Conservation (phyloP, 2,888 invertebrate species). For the Trichogramma dendrolimi region DNA sequence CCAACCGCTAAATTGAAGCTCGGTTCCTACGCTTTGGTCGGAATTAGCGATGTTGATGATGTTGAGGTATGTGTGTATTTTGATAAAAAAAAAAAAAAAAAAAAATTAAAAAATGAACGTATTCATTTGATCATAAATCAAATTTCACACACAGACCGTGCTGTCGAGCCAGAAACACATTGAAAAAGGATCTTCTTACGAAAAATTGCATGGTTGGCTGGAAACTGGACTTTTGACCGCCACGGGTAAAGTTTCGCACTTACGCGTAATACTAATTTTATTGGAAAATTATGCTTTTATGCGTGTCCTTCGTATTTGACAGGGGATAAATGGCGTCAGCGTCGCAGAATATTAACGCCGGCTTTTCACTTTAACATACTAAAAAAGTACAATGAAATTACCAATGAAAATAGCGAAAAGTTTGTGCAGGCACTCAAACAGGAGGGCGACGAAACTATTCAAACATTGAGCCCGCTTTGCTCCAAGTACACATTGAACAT, state of each 20-base stretch:
- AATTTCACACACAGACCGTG: neutral
- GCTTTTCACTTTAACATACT: slow-evolving; percentile 29
- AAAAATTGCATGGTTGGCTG: slow-evolving; percentile 13
- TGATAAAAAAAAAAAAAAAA: neutral
- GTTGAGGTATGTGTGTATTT: slow-evolving; percentile 34
- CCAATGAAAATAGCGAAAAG: slow-evolving; percentile 22
- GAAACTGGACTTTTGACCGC: slow-evolving; percentile 24
- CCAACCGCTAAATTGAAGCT: slow-evolving; percentile 37
- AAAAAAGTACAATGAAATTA: slow-evolving; percentile 28
- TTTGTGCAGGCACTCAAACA: slow-evolving; percentile 20
- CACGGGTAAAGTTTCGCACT: neutral
- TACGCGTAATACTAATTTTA: too few species aligned
- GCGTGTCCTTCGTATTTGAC: neutral
- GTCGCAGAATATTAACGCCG: slow-evolving; percentile 30
- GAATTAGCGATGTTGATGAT: slow-evolving; percentile 41
- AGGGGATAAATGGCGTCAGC: slow-evolving; percentile 28
- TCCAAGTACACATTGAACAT: slow-evolving; percentile 29
- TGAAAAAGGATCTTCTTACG: slow-evolving; percentile 20
- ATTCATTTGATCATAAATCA: neutral
- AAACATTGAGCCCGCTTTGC: slow-evolving; percentile 24
- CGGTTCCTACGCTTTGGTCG: slow-evolving; percentile 24
- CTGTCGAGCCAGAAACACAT: slow-evolving; percentile 11
- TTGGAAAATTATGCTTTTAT: neutral
- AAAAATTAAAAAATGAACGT: neutral
- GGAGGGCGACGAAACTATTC: slow-evolving; percentile 18